These are phyloP conservation scores for Lasius platythorax DNA, from an alignment of 2,888 invertebrate genomes.

Conservation along the genomic window DNA sequence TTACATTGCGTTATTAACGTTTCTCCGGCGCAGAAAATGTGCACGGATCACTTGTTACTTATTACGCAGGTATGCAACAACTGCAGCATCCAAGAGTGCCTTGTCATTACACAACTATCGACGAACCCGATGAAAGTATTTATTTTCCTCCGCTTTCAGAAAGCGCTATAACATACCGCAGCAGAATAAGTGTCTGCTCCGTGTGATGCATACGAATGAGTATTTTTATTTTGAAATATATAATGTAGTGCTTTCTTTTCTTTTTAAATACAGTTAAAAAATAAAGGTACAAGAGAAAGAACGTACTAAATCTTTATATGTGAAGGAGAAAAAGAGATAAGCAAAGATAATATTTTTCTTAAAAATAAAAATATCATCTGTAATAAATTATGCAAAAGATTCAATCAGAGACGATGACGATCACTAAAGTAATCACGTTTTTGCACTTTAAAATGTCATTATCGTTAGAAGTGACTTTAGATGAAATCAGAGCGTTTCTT, in stretches of 20 bases:
- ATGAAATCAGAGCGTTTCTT: slow-evolving; percentile 64
- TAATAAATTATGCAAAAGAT: slow-evolving; percentile 3
- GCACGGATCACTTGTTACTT: slow-evolving; percentile 61
- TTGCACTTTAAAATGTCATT: slow-evolving; percentile 54
- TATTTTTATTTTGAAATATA: slow-evolving; percentile 29
- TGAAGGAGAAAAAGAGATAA: not conserved
- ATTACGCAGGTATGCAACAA: slow-evolving; percentile 64
- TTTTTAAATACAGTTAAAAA: not conserved
- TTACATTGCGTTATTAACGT: slow-evolving; percentile 67
- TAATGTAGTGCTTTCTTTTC: slow-evolving; percentile 29
- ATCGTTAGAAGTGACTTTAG: slow-evolving; percentile 56
- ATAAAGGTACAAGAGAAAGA: not conserved
- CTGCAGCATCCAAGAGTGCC: slow-evolving; percentile 56
- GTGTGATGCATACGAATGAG: slow-evolving; percentile 15
- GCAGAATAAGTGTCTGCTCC: slow-evolving; percentile 15
- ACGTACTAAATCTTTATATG: not conserved
- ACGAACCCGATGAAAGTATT: slow-evolving; percentile 51
- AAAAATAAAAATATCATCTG: not conserved
- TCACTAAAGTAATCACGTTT: slow-evolving; percentile 51
- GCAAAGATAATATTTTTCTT: not conserved
- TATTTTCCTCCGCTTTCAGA: slow-evolving; percentile 45
- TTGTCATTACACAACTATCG: slow-evolving; percentile 59
- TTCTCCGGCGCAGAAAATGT: slow-evolving; percentile 62
- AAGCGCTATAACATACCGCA: slow-evolving; percentile 26
- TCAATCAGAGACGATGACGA: slow-evolving; percentile 43